Base-by-base conservation (phyloP, 35 echinoderm and acorn worm genomes). In the Ophioderma brevispina region DNA sequence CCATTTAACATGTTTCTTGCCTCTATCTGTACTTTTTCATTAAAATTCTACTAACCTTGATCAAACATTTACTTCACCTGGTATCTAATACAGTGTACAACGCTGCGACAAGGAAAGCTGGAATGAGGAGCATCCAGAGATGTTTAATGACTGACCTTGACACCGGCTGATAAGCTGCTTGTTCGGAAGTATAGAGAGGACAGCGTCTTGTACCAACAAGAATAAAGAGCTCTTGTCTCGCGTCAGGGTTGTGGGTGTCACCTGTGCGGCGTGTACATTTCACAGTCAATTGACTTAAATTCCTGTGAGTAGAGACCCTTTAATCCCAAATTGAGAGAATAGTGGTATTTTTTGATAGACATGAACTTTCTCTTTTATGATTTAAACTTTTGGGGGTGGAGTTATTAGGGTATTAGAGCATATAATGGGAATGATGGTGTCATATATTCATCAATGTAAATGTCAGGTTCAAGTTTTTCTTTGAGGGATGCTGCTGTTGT, bases 211-310 rank as follows among this genome's bases (percentile, higher is more conserved):
- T 1, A 75, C n/a, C n/a, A 21, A 21, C 8, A 18, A 90, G 38
- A 99, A 99, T 35, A 92, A 89, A 41, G 88, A 92, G 36, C 75
- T 95, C 41, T 75, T 99, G 23, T 55, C 93, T 34, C 89, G 88
- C 38, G 97, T 99, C 84, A 87, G 86, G 41, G 93, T 99, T 5
- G 91, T 99, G 28, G 97, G 93, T 0, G 97, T 99, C 6, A 99
- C 97, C 13, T 99, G 97, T 93, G 97, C 97, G 35, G 97, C 97
- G 1, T 99, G 90, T 85, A 87, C 82, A 21, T 98, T 98, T 80
- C 96, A 90, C 34, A 95, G 93, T 76, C 41, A 82, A 50, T 55
- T 91, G 90, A n/a, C 85, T 95, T 0, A 92, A 81, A 70, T 95
- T 99, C 82, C 97, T 70, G 97, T 99, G 70, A 99, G 97, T 88